Percentiles rank a stretch among this genome's conserved stretches.
These are phyloP conservation scores for Brachionus sp. DNA, from an alignment of 1,140 invertebrate species.

Conservation along the genomic window DNA sequence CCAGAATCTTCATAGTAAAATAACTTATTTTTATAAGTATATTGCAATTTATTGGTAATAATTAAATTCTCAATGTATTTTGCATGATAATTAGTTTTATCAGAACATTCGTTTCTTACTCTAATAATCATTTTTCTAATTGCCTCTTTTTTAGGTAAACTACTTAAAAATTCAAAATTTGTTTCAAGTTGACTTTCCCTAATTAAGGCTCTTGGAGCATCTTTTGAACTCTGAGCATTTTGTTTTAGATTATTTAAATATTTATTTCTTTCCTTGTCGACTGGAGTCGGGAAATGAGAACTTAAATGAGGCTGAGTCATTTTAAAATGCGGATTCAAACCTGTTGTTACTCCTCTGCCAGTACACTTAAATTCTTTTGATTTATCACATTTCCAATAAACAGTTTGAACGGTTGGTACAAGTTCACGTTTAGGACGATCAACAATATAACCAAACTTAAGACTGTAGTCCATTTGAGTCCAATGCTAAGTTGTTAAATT, in stretches of 20 bases:
- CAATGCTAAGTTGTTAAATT: no score
- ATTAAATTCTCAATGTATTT: no score
- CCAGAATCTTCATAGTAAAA: no score
- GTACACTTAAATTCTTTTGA: not conserved
- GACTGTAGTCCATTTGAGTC: no score
- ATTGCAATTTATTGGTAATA: no score
- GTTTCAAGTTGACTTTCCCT: not conserved
- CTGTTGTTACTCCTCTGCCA: not conserved
- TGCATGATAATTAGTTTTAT: no score
- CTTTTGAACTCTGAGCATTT: not conserved
- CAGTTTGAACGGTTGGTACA: not conserved
- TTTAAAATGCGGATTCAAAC: not conserved
- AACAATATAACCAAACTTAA: not conserved
- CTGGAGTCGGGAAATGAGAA: not conserved
- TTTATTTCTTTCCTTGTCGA: not conserved
- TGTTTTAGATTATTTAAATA: not conserved
- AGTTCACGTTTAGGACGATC: not conserved
- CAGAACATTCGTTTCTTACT: no score
- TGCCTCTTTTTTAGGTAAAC: not conserved
- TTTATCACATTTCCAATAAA: constrained; percentile 15
- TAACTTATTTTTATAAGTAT: no score
- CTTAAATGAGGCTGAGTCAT: not conserved
- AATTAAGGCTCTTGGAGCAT: not conserved
- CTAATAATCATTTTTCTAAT: not conserved
- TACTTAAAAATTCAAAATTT: not conserved